These are phyloP conservation scores for Lacerta agilis DNA, from an alignment of 2,797 vertebrate genomes.

Conservation along the genomic window DNA sequence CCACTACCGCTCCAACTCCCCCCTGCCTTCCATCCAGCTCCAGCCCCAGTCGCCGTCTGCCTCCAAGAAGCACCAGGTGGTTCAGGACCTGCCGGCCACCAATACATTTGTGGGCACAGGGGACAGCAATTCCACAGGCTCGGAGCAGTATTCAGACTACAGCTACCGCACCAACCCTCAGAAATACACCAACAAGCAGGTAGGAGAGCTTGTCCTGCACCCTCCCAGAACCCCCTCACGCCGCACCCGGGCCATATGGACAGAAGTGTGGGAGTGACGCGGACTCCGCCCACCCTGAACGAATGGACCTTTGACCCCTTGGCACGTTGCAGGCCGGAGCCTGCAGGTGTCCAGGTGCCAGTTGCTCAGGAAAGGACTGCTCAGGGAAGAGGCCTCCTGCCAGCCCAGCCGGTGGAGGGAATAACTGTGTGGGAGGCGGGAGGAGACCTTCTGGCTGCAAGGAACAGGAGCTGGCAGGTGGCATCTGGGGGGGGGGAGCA, in stretches of 20 bases:
- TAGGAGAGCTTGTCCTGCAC: conserved; percentile 94
- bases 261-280: conserved; percentile 91
- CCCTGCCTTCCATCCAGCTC: conserved; percentile 94
- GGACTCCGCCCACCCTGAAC: conserved; percentile 71
- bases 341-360: neutral
- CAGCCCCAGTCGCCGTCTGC: conserved; percentile 97
- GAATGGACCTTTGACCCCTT: neutral
- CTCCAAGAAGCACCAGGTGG: conserved; percentile 99
- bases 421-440: neutral
- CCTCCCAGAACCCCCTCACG: conserved; percentile 75
- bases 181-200: conserved; percentile 99
- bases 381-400: neutral
- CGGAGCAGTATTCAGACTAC: conserved; percentile 99
- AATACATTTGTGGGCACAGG: conserved; percentile 99
- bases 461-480: neutral
- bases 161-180: conserved; percentile 99
- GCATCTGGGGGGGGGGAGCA: neutral
- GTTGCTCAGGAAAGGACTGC: conserved; percentile 11
- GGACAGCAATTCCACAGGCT: conserved; percentile 97
- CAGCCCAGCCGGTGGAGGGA: neutral
- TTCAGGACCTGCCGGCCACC: conserved; percentile 97
- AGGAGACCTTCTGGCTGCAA: neutral
- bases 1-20: conserved; percentile 98
- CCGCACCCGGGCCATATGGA: conserved; percentile 91
- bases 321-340: conserved; percentile 8